These are phyloP conservation scores for Ophion slaviceki DNA, from an alignment of 2,888 invertebrate species.

Conservation along the genomic window DNA sequence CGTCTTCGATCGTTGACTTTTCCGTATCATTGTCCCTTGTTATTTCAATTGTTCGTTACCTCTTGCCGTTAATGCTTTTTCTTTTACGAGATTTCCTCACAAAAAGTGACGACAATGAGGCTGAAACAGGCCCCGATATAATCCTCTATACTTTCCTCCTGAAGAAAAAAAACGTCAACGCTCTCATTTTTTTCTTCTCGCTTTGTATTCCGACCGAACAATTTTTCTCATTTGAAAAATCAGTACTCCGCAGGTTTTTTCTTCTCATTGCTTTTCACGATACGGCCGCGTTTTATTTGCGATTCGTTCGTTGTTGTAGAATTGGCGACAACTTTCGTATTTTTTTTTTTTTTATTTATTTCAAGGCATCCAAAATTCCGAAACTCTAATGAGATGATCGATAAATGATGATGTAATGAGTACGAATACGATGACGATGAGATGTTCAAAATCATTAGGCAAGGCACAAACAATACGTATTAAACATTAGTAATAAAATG, in stretches of 20 bases:
- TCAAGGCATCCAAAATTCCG: conserved; percentile 17
- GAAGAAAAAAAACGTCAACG: conserved; percentile 9
- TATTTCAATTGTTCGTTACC: conserved; percentile 14
- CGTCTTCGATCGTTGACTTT: conserved; percentile 25
- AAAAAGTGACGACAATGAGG: conserved; percentile 44
- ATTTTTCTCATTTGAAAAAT: conserved; percentile 20
- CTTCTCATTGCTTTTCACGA: background rate
- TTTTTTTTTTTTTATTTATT: conserved; percentile 2
- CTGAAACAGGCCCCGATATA: background rate
- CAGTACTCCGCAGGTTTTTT: conserved; percentile 6
- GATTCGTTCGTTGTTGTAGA: background rate
- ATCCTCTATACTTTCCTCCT: background rate
- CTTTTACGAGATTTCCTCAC: conserved; percentile 42
- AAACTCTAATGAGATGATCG: conserved; percentile 31
- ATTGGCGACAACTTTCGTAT: background rate
- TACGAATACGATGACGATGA: conserved; percentile 27
- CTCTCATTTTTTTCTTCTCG: conserved; percentile 12
- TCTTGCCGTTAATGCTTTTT: conserved; percentile 2
- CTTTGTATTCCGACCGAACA: background rate
- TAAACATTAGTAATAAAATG: conserved; percentile 40
- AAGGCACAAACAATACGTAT: conserved; percentile 64
- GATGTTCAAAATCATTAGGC: conserved; percentile 44
- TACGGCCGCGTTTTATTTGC: background rate
- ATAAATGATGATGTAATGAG: conserved; percentile 10
- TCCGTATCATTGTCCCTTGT: conserved; percentile 8